A percentile compares a stretch with the other conserved stretches of the same genome.
Conservation (phyloP, 2,888 invertebrate species). For the Stegophylla sp. region DNA sequence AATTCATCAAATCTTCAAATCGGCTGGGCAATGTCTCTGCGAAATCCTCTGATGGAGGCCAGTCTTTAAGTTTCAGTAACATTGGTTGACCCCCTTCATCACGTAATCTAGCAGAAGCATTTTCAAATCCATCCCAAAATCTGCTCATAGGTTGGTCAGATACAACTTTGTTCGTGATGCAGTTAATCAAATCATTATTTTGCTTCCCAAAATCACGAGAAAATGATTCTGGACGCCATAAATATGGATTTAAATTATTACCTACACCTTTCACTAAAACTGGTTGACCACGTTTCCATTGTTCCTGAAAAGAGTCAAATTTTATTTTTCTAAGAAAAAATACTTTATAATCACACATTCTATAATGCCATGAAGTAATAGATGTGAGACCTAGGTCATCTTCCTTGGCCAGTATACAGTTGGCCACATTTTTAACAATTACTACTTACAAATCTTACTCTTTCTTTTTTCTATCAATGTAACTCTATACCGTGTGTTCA, state of each 20-base stretch:
- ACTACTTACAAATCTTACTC: no score
- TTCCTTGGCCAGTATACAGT: no score
- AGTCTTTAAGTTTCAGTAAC: constrained; percentile 93
- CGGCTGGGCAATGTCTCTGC: constrained; percentile 69
- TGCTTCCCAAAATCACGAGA: constrained; percentile 89
- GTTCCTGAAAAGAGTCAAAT: constrained; percentile 73
- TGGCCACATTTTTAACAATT: no score
- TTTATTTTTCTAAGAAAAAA: no score
- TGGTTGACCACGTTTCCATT: constrained; percentile 93
- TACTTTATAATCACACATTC: no score
- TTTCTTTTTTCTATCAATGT: no score
- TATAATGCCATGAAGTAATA: no score
- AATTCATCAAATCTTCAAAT: constrained; percentile 87
- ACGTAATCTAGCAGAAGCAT: constrained; percentile 78
- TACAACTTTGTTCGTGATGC: constrained; percentile 86
- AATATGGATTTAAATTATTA: constrained; percentile 75
- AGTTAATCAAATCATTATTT: constrained; percentile 91
- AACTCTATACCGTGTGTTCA: no score
- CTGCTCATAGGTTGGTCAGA: constrained; percentile 89
- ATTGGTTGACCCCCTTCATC: constrained; percentile 85
- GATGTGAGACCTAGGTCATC: no score
- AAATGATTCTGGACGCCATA: constrained; percentile 93
- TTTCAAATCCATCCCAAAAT: constrained; percentile 97
- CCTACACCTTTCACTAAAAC: constrained; percentile 91
- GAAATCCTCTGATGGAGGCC: constrained; percentile 86